Conservation (phyloP, 2,113 vertebrate genomes). For the Melanotaenia duboulayi region DNA sequence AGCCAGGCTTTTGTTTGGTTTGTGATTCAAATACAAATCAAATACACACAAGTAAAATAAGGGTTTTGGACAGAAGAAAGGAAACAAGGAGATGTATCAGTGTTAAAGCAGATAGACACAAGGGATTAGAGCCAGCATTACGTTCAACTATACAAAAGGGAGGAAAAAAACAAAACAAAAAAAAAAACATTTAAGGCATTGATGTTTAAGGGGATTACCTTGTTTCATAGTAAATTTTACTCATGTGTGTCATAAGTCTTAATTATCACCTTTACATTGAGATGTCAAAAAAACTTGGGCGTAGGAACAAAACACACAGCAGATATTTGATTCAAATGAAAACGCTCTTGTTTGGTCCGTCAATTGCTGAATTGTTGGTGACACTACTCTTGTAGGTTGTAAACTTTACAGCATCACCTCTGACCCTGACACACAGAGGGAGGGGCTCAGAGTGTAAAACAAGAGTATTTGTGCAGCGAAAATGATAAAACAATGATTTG, state of each 20-base stretch:
- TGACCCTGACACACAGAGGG: conserved; percentile 51
- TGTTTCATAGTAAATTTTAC: conserved; percentile 17
- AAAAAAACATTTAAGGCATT: conserved; percentile 16
- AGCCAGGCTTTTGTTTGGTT: conserved; percentile 59
- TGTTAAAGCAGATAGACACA: conserved; percentile 41
- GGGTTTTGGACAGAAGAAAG: conserved; percentile 64
- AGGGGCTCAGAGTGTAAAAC: conserved; percentile 12
- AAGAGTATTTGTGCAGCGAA: background rate
- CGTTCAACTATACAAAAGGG: conserved; percentile 16
- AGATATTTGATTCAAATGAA: conserved; percentile 9
- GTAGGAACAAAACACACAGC: conserved; percentile 10
- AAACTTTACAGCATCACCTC: conserved; percentile 64
- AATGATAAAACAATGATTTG: background rate
- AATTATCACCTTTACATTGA: background rate
- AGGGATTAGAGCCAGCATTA: conserved; percentile 53
- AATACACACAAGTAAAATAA: conserved; percentile 60
- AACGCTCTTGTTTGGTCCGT: background rate
- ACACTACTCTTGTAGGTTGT: conserved; percentile 61
- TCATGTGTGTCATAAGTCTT: conserved; percentile 25
- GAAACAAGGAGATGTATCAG: conserved; percentile 55
- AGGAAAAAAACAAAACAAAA: background rate
- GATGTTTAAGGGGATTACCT: conserved; percentile 37
- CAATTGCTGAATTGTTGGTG: conserved; percentile 32
- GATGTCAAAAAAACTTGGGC: conserved; percentile 3
- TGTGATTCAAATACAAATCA: conserved; percentile 71